Conservation (phyloP, 2,888 invertebrate species). For the Pelosia muscerda region DNA sequence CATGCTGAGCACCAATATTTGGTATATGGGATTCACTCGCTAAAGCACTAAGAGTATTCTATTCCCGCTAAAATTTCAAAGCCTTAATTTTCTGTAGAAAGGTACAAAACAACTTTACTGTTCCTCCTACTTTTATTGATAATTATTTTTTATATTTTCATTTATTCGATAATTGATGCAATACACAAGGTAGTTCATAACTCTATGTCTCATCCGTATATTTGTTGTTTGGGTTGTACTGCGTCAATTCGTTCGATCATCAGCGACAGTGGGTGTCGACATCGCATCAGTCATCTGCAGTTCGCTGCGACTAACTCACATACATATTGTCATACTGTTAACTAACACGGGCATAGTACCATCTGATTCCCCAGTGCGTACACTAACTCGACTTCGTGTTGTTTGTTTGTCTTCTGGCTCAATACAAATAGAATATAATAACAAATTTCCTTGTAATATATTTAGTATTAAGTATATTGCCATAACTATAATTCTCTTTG, state of each 20-base stretch:
- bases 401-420: constrained; percentile 79
- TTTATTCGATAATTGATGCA: constrained; percentile 61
- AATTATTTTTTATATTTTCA: constrained; percentile 52
- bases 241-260: constrained; percentile 71
- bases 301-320: constrained; percentile 71
- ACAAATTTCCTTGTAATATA: neutral
- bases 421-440: constrained; percentile 17
- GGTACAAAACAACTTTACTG: constrained; percentile 66
- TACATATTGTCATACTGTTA: constrained; percentile 62
- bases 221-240: constrained; percentile 61
- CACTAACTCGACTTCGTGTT: constrained; percentile 73
- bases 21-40: constrained; percentile 52
- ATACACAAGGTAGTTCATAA: constrained; percentile 56
- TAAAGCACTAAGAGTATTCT: constrained; percentile 30
- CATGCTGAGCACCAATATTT: constrained; percentile 49
- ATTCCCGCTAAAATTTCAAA: constrained; percentile 29
- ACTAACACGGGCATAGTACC: constrained; percentile 81
- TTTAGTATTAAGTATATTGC: neutral
- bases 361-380: constrained; percentile 65
- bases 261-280: constrained; percentile 66
- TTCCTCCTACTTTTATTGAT: constrained; percentile 62
- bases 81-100: constrained; percentile 32
- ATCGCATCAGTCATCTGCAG: constrained; percentile 58
- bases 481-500: neutral
- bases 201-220: constrained; percentile 49